A percentile compares a stretch with the other conserved stretches of the same genome.
Evolutionary conservation across 2,113 vertebrate species (phyloP).

Genomic region (Anoura caudifer): DNA sequence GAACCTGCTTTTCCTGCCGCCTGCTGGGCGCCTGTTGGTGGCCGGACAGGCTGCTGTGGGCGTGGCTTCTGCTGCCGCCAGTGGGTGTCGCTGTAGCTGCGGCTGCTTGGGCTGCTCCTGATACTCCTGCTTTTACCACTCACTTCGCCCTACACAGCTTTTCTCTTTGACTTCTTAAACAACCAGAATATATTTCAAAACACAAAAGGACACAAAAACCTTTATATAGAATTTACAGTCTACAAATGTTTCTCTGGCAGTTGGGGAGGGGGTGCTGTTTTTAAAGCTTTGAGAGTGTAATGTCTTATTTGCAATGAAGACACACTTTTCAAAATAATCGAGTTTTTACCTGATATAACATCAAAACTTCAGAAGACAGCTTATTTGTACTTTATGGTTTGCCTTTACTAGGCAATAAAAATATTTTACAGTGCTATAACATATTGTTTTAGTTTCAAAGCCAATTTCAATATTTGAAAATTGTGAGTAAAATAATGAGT

Average conservation of each 20-base stretch:
- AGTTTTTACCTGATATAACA: neutral
- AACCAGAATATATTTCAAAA: neutral
- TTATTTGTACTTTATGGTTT: neutral
- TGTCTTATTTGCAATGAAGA: neutral
- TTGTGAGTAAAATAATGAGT: neutral
- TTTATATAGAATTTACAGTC: neutral
- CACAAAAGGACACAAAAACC: neutral
- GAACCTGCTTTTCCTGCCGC: fast-evolving
- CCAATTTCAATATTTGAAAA: neutral
- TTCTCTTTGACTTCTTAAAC: conserved; percentile 58
- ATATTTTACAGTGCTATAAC: neutral
- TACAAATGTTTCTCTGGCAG: neutral
- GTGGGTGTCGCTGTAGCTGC: neutral
- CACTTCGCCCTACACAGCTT: neutral
- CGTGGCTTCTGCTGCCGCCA: neutral
- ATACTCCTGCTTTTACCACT: neutral
- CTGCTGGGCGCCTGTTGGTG: neutral
- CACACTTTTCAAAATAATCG: neutral
- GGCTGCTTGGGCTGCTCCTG: neutral
- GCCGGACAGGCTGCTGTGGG: too few species aligned
- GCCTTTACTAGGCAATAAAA: neutral
- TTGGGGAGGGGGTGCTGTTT: neutral
- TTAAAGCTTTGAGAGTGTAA: neutral
- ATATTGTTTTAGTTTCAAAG: neutral
- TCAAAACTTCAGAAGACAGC: neutral